Percentiles rank a stretch among this genome's conserved stretches.
phyloP scores from a whole-genome alignment of 2,797 vertebrate genomes.

The Spatula versicolor region DNA sequence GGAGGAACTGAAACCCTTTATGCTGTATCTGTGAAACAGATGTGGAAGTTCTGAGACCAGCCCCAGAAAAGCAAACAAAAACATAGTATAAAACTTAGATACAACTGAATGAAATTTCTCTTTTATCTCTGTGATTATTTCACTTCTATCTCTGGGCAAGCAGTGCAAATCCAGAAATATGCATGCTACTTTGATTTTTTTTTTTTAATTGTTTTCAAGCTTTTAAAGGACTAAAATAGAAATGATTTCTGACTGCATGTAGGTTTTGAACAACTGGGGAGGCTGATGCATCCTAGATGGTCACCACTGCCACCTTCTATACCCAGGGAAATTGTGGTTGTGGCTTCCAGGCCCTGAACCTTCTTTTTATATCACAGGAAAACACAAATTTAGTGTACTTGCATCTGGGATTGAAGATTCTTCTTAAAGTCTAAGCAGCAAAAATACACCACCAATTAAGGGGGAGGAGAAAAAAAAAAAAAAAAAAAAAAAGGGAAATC shows the following conservation, averaged over 20 bases:
- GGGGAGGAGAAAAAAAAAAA: background rate
- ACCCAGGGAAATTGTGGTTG: background rate
- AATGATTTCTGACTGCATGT: background rate
- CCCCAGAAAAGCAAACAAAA: background rate
- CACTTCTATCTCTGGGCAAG: background rate
- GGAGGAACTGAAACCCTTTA: background rate
- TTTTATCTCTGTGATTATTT: too few species aligned
- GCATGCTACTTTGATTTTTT: background rate
- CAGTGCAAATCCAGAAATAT: background rate
- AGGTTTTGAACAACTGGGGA: background rate
- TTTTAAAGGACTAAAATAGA: background rate
- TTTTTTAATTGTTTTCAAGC: background rate
- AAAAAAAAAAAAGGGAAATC: background rate
- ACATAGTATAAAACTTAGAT: background rate
- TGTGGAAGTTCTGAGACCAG: background rate
- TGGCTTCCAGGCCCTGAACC: background rate
- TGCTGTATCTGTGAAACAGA: background rate
- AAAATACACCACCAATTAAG: background rate
- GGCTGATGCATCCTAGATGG: background rate
- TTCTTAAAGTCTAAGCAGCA: background rate
- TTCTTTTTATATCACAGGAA: background rate
- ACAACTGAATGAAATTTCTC: background rate
- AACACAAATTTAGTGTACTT: background rate
- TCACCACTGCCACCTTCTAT: background rate
- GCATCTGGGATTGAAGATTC: background rate